Base-by-base conservation (phyloP, 2,113 vertebrate genomes). In the Cinclus cinclus region DNA sequence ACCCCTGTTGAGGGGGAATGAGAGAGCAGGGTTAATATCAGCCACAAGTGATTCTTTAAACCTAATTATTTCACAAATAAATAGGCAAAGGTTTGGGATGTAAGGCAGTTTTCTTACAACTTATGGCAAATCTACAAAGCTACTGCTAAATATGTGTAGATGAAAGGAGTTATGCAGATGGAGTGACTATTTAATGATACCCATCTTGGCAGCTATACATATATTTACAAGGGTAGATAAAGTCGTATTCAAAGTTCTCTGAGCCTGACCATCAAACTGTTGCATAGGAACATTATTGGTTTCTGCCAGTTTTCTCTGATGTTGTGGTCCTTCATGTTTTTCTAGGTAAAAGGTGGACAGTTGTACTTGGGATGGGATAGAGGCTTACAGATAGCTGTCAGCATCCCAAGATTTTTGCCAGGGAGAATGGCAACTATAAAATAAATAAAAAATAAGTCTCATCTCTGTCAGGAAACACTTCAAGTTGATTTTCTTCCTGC, bases 151-250 rank as follows among this genome's bases (percentile, higher is more conserved):
- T 81, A 68, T 4, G 7, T 63, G 27, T 58, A 53, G 18, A 41
- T 64, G 11, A 23, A 73, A 44, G 28, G 20, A 52, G 13, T 70
- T 79, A 22, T 13, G 41, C 46, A 89, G 37, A 21, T 67, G n/a
- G 50, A 60, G 15, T 22, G 16, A 69, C 30, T 65, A 60, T 41
- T 53, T 60, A 50, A 37, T 1, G 5, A 37, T 46, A 20, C 8
- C 17, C n/a, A 28, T 80, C 42, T 63, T 0, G 0, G 23, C 37
- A 76, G 31, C 37, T 81, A 14, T 28, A 33, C 2, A 0, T 73
- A 33, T 59, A 33, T 77, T 59, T 82, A 35, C 23, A 27, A 18
- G 5, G 16, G 20, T 46, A 41, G 25, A 50, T 86, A 35, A 64
- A 33, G 22, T 69, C 0, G 55, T 41, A 59, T 74, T 64, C 22